Percentiles rank a stretch among this genome's conserved stretches.
Conservation (phyloP, 2,797 vertebrate genomes). For the Poeciliopsis presidionis region DNA sequence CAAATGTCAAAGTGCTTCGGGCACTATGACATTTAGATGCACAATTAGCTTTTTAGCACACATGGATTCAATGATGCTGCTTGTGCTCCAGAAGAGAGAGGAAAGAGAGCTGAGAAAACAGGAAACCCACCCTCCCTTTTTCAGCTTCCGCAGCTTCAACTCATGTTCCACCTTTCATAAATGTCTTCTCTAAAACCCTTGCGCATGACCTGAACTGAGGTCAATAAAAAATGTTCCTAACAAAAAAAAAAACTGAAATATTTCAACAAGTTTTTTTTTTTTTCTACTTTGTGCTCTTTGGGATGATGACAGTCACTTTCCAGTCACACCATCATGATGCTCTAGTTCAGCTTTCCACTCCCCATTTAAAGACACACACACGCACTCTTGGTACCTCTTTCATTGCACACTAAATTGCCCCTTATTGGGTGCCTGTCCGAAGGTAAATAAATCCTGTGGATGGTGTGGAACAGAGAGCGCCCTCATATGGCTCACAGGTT, state of each 20-base stretch:
- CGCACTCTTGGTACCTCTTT: conserved; percentile 33
- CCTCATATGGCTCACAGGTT: conserved; percentile 64
- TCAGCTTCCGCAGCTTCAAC: conserved; percentile 41
- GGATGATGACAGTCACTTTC: conserved; percentile 35
- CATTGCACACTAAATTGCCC: conserved; percentile 50
- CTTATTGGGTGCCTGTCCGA: conserved; percentile 51
- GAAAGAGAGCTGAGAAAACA: conserved; percentile 51
- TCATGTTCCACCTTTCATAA: conserved; percentile 34
- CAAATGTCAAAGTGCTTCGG: conserved; percentile 8
- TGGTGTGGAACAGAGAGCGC: conserved; percentile 68
- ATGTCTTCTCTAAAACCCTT: conserved; percentile 30
- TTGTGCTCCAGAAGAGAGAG: conserved; percentile 40
- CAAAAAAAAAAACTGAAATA: conserved; percentile 12
- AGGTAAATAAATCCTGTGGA: conserved; percentile 77
- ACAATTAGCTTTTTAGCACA: conserved; percentile 35
- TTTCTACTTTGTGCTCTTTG: conserved; percentile 16
- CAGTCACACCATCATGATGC: conserved; percentile 23
- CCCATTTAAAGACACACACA: conserved; percentile 8
- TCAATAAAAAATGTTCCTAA: conserved; percentile 5
- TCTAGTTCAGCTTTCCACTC: conserved; percentile 28
- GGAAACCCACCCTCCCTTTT: conserved; percentile 43
- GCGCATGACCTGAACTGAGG: neutral
- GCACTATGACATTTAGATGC: conserved; percentile 24
- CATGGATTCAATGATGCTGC: conserved; percentile 49
- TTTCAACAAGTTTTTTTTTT: neutral